phyloP scores from a whole-genome alignment of 2,113 vertebrate genomes.

The Pimephales promelas region DNA sequence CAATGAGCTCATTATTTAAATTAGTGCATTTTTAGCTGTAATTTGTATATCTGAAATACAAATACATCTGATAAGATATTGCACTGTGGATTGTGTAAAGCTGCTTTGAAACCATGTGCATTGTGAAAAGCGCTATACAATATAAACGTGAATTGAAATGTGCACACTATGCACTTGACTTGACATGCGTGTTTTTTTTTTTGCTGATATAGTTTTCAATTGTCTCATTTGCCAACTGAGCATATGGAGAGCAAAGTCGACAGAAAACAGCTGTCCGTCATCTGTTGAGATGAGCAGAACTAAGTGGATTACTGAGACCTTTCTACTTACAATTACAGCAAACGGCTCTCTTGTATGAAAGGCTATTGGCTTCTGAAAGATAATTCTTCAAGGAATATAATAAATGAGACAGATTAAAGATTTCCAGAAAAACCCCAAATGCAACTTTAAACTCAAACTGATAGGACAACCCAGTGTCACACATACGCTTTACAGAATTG shows the following conservation, averaged over 20 bases:
- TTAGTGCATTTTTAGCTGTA: too few relatives aligned
- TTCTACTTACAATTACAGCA: slow-evolving; percentile 25
- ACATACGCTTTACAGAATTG: background rate
- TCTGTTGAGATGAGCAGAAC: slow-evolving; percentile 27
- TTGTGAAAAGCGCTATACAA: too few relatives aligned
- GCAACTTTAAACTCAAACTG: too few relatives aligned
- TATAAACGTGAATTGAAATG: too few relatives aligned
- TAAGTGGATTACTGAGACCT: slow-evolving; percentile 52
- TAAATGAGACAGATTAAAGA: too few relatives aligned
- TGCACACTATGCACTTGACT: background rate
- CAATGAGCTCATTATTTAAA: too few relatives aligned
- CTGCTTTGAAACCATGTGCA: too few relatives aligned
- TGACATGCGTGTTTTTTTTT: background rate
- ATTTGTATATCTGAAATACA: too few relatives aligned
- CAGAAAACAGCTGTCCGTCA: slow-evolving; percentile 35
- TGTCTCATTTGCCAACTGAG: background rate
- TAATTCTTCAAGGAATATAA: background rate
- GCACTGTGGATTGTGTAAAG: too few relatives aligned
- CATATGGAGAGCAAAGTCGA: background rate
- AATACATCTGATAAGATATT: too few relatives aligned
- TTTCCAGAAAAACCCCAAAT: too few relatives aligned
- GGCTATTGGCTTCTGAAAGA: slow-evolving; percentile 1
- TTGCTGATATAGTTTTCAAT: background rate
- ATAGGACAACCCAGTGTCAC: background rate
- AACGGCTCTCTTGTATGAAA: slow-evolving; percentile 4